A percentile compares a stretch with the other conserved stretches of the same genome.
These are phyloP conservation scores for Lepas anatifera DNA, from an alignment of 2,888 invertebrate genomes.

Conservation along the genomic window DNA sequence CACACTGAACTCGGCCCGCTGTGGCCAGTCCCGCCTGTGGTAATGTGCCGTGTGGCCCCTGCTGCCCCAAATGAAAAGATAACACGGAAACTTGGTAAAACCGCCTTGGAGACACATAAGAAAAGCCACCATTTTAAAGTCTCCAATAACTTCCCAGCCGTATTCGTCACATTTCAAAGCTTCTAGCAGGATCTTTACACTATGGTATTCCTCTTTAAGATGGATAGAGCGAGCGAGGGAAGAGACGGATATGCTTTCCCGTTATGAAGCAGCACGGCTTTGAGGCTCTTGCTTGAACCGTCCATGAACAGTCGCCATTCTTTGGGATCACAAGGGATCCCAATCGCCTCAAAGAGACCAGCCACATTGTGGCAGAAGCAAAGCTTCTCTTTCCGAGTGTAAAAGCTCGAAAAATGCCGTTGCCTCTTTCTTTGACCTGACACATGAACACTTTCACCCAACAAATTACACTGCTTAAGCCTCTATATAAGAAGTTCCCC, in stretches of 20 bases:
- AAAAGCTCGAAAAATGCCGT: background rate
- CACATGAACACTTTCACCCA: constrained; percentile 13
- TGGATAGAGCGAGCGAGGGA: constrained; percentile 29
- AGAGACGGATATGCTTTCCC: constrained; percentile 28
- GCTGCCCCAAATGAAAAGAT: constrained; percentile 23
- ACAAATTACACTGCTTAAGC: constrained; percentile 15
- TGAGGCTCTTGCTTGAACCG: constrained; percentile 17
- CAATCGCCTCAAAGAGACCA: constrained; percentile 10
- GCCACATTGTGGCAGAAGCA: constrained; percentile 13
- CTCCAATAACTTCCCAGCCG: constrained; percentile 27
- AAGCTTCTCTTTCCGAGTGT: background rate
- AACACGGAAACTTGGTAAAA: constrained; percentile 22
- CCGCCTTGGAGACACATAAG: constrained; percentile 25
- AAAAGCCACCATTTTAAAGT: constrained; percentile 30
- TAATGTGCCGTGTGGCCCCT: constrained; percentile 18
- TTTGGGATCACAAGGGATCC: background rate
- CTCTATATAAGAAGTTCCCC: constrained; percentile 15
- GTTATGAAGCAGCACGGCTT: constrained; percentile 26
- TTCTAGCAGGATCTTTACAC: constrained; percentile 28
- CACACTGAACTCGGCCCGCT: constrained; percentile 12
- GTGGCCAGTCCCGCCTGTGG: constrained; percentile 22
- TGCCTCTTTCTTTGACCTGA: constrained; percentile 7
- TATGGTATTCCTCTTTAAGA: constrained; percentile 29
- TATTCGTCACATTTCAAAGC: constrained; percentile 28
- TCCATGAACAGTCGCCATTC: constrained; percentile 20